A percentile compares a stretch with the other conserved stretches of the same genome.
Evolutionary conservation across 92 coral and sea anemone genomes (phyloP).

Genomic region (Parazoanthus swiftii): DNA sequence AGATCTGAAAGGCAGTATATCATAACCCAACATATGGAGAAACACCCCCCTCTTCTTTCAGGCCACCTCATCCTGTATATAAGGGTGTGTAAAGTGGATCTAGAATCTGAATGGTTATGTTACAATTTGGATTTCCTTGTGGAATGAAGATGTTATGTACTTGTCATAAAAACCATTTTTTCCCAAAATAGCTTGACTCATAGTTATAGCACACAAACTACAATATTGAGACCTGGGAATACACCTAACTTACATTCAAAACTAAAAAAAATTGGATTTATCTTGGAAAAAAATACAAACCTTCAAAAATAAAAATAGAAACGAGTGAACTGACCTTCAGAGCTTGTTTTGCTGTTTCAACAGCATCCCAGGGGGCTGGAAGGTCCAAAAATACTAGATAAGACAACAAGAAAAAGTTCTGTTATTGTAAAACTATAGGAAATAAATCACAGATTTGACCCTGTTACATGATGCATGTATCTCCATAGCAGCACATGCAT

Average conservation of each 20-base stretch:
- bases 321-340: constrained; percentile 68
- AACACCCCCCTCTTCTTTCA: not conserved
- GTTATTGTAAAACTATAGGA: not conserved
- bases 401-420: not conserved
- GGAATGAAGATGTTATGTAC: too few relatives aligned
- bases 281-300: not conserved
- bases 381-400: constrained; percentile 87
- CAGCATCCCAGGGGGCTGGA: constrained; percentile 97
- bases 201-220: too few relatives aligned
- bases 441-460: not conserved
- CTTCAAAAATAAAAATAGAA: not conserved
- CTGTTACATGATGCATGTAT: too few relatives aligned
- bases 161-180: too few relatives aligned
- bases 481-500: too few relatives aligned
- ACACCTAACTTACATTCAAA: not conserved
- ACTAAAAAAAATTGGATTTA: not conserved
- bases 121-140: too few relatives aligned
- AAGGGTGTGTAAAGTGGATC: not conserved
- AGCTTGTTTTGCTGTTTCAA: constrained; percentile 76
- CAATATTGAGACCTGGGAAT: not conserved
- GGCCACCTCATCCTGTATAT: not conserved
- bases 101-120: not conserved
- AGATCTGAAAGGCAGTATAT: not conserved
- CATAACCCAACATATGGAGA: not conserved
- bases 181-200: too few relatives aligned